Evolutionary conservation across 30 jellyfish, hydroid and myxozoan species (phyloP).

Genomic region (Cassiopea andromeda): DNA sequence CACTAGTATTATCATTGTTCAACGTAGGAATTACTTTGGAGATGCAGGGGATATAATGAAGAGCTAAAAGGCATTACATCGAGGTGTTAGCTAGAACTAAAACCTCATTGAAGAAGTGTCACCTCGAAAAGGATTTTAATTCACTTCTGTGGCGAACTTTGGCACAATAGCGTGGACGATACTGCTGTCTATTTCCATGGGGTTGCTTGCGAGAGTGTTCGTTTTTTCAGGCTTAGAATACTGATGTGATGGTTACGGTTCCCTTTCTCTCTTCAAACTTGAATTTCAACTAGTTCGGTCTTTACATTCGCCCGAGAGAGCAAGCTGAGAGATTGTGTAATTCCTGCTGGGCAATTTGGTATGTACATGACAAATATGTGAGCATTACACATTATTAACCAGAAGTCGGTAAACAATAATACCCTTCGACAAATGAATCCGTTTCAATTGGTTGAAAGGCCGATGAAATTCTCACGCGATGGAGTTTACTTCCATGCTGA

Average conservation of each 20-base stretch:
- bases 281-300: not conserved
- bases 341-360: not conserved
- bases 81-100: too few species aligned
- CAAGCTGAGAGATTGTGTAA: not conserved
- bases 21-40: too few species aligned
- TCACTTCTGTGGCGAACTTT: too few species aligned
- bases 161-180: too few species aligned
- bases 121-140: too few species aligned
- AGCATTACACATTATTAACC: not conserved
- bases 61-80: too few species aligned
- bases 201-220: not conserved
- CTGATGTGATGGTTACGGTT: not conserved
- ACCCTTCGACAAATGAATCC: not conserved
- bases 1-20: too few species aligned
- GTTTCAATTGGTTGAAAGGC: not conserved
- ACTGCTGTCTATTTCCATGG: too few species aligned
- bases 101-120: too few species aligned
- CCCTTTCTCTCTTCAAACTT: not conserved
- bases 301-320: not conserved
- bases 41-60: too few species aligned
- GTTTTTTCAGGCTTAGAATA: not conserved
- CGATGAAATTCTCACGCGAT: slow-evolving; percentile 10
- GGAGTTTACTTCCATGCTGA: slow-evolving; percentile 13
- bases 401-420: not conserved
- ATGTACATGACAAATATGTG: not conserved